These are phyloP conservation scores for Chrosomus eos DNA, from an alignment of 2,797 vertebrate species.

Conservation along the genomic window DNA sequence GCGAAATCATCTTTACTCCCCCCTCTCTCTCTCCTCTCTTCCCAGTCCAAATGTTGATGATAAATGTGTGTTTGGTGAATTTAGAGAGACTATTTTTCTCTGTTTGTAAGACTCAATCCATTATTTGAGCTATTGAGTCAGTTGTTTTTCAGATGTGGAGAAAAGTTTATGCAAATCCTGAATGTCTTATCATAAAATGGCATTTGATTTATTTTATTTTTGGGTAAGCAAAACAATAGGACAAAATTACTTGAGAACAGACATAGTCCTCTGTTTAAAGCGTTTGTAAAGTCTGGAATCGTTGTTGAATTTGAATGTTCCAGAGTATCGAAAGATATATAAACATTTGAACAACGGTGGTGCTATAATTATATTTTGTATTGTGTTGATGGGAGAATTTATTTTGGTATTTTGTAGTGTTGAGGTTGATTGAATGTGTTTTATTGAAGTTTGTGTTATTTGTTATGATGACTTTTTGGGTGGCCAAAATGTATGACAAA, in stretches of 20 bases:
- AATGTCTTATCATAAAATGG: not conserved
- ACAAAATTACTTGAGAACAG: constrained; percentile 10
- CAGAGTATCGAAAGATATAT: not conserved
- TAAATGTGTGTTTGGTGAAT: constrained; percentile 9
- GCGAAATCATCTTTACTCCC: not conserved
- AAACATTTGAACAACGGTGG: constrained; percentile 10
- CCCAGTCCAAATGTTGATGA: constrained; percentile 20
- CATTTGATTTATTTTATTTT: constrained; percentile 6
- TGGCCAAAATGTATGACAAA: not conserved
- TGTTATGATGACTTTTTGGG: constrained; percentile 16
- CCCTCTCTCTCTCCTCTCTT: not conserved
- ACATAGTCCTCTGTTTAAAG: not conserved
- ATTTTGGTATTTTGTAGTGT: not conserved
- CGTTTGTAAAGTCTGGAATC: not conserved
- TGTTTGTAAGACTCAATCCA: constrained; percentile 1
- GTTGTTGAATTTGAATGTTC: constrained; percentile 20
- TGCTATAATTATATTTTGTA: not conserved
- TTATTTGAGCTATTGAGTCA: not conserved
- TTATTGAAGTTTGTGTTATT: not conserved
- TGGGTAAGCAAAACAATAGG: not conserved
- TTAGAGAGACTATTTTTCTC: not conserved
- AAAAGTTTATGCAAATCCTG: not conserved
- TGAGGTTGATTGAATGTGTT: not conserved
- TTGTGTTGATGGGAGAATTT: not conserved
- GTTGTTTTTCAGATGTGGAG: constrained; percentile 14